A percentile compares a stretch with the other conserved stretches of the same genome.
These are phyloP conservation scores for Xiphias gladius DNA, from an alignment of 2,113 vertebrate genomes.

Conservation along the genomic window DNA sequence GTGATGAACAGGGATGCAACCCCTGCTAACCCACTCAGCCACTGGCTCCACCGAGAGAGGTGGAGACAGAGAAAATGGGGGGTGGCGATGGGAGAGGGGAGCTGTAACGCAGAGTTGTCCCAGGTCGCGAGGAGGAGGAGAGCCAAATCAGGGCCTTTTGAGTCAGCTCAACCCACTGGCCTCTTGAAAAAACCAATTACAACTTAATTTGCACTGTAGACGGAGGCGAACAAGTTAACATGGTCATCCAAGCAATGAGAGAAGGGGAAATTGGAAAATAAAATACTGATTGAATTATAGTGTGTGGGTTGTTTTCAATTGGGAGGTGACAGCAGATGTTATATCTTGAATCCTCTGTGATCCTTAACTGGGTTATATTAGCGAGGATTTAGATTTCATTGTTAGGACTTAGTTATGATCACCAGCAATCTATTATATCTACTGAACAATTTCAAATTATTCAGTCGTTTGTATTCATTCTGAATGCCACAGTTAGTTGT, in stretches of 20 bases:
- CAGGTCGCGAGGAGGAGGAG: slow-evolving; percentile 22
- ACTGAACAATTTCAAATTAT: background rate
- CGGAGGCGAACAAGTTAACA: slow-evolving; percentile 56
- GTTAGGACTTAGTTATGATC: background rate
- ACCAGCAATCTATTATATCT: background rate
- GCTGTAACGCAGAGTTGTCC: background rate
- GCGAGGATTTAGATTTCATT: slow-evolving; percentile 6
- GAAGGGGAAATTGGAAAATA: slow-evolving; percentile 62
- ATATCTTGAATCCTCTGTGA: slow-evolving; percentile 25
- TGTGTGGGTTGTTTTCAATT: slow-evolving; percentile 51
- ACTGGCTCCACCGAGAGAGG: slow-evolving; percentile 1
- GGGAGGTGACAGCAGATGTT: slow-evolving; percentile 34
- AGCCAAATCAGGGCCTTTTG: slow-evolving; percentile 36
- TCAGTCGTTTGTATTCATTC: background rate
- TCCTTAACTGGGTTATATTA: slow-evolving; percentile 12
- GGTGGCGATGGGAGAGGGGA: background rate
- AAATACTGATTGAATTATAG: slow-evolving; percentile 64
- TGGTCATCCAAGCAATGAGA: slow-evolving; percentile 55
- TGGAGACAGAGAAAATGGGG: too few species aligned
- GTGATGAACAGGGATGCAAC: slow-evolving; percentile 63
- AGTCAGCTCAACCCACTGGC: slow-evolving; percentile 38
- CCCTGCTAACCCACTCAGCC: slow-evolving; percentile 26
- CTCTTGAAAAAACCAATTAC: slow-evolving; percentile 63
- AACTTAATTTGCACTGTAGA: slow-evolving; percentile 49
- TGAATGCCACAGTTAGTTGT: background rate